Evolutionary conservation across 2,113 vertebrate genomes (phyloP).

Genomic region (Leptocoma aspasia): DNA sequence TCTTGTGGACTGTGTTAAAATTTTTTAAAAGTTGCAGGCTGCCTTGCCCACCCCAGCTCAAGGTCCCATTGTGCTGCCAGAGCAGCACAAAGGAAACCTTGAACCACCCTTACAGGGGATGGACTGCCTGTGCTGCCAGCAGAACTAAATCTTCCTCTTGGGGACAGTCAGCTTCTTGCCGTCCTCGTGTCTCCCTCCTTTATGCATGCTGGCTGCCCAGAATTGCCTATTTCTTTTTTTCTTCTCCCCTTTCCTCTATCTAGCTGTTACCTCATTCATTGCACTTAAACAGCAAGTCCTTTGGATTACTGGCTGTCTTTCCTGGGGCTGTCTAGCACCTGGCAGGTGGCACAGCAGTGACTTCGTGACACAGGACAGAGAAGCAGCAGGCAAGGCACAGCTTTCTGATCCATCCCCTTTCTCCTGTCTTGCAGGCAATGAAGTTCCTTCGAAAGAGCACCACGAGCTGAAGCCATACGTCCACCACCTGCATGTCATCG

Average conservation of each 20-base stretch:
- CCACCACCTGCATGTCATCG: constrained; percentile 89
- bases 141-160: not conserved
- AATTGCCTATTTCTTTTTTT: not conserved
- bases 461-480: constrained; percentile 84
- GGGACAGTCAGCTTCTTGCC: not conserved
- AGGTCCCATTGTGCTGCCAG: not conserved
- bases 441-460: constrained; percentile 86
- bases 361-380: not conserved
- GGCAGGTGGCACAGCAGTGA: not conserved
- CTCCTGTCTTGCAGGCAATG: constrained; percentile 75
- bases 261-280: not conserved
- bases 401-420: constrained; percentile 22
- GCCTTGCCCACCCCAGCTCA: not conserved
- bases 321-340: not conserved
- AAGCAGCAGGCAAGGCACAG: not conserved
- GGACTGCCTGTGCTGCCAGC: not conserved
- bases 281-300: not conserved
- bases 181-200: not conserved
- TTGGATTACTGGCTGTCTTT: not conserved
- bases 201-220: not conserved
- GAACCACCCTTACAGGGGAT: not conserved
- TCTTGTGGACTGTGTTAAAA: not conserved
- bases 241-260: not conserved
- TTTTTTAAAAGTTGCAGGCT: not conserved
- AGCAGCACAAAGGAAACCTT: not conserved